phyloP scores from a whole-genome alignment of 2,113 vertebrate genomes.

The Bombycilla garrulus region DNA sequence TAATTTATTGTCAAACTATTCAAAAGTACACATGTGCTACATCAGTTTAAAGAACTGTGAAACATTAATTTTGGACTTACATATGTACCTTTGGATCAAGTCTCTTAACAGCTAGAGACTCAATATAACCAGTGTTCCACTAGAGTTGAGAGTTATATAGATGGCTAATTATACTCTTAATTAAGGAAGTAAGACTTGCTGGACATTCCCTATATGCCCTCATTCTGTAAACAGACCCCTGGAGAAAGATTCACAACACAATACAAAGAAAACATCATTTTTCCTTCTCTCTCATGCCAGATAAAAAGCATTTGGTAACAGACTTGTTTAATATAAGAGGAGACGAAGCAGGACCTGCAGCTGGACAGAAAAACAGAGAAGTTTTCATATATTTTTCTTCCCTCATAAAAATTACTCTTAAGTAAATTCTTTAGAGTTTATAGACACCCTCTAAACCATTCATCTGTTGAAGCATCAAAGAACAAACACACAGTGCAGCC shows the following conservation, averaged over 20 bases:
- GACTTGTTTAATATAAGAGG: not conserved
- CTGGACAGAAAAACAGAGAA: not conserved
- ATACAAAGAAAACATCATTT: not conserved
- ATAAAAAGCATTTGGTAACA: not conserved
- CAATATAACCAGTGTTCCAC: not conserved
- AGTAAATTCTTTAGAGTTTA: not conserved
- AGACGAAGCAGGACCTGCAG: not conserved
- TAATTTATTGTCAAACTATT: not conserved
- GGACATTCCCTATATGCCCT: not conserved
- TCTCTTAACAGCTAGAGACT: not conserved
- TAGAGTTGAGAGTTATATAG: not conserved
- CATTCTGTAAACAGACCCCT: not conserved
- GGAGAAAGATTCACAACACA: not conserved
- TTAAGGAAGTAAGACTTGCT: not conserved
- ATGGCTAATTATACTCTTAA: slow-evolving; percentile 11
- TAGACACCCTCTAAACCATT: not conserved
- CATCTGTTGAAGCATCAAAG: not conserved
- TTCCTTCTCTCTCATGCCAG: not conserved
- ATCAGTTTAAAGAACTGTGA: not conserved
- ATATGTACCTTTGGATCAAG: not conserved
- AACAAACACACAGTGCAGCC: not conserved
- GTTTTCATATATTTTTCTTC: not conserved
- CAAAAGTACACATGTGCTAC: not conserved
- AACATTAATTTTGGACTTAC: not conserved
- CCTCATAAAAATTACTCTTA: not conserved